Conservation (phyloP, 2,888 invertebrate species). For the Callinectes sapidus region DNA sequence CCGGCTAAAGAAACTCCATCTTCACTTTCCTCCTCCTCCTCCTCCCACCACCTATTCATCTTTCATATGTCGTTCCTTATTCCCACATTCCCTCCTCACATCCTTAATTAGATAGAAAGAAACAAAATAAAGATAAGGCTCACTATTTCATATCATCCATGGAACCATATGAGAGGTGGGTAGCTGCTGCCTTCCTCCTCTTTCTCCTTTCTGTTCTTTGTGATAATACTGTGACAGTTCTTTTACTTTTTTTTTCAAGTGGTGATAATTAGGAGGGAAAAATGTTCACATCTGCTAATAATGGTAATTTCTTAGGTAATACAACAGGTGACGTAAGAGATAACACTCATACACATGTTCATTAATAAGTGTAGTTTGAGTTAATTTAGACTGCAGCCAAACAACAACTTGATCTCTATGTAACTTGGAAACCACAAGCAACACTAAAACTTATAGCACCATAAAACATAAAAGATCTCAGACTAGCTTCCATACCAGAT, state of each 20-base stretch:
- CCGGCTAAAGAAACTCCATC: conserved; percentile 43
- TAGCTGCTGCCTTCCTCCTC: not conserved
- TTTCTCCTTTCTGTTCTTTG: not conserved
- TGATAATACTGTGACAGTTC: not conserved
- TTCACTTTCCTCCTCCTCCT: not conserved
- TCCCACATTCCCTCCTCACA: not conserved
- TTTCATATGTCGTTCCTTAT: not conserved
- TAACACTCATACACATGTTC: too few species aligned
- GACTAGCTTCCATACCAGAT: not conserved
- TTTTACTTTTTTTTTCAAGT: not conserved
- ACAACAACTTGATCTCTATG: not conserved
- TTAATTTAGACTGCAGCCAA: not conserved
- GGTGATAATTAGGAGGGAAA: too few species aligned
- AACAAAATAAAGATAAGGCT: not conserved
- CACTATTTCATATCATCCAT: not conserved
- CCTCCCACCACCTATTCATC: not conserved
- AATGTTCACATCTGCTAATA: too few species aligned
- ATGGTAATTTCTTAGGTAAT: too few species aligned
- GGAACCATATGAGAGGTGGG: not conserved
- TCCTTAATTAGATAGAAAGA: not conserved
- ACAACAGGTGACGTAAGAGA: too few species aligned
- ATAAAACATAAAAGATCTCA: not conserved
- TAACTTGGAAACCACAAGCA: not conserved
- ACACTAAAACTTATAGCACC: not conserved
- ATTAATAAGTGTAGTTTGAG: too few species aligned